phyloP scores from a whole-genome alignment of 1,140 invertebrate genomes.

The Drosophila sturtevanti region DNA sequence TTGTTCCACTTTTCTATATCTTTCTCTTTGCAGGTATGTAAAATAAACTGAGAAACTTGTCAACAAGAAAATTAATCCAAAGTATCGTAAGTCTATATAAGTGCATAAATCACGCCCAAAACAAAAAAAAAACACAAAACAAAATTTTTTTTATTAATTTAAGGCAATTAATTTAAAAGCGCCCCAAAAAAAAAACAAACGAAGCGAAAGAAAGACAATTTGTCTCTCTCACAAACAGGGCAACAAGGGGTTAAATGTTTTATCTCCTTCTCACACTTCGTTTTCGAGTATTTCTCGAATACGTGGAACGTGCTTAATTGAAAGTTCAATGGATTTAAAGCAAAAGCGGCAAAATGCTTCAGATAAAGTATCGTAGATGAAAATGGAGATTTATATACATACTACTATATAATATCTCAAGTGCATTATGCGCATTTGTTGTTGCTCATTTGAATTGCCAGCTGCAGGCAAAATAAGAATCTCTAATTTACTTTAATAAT shows the following conservation, averaged over 20 bases:
- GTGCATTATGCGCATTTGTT: constrained; percentile 31
- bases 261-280: constrained; percentile 1
- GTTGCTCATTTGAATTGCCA: constrained; percentile 32
- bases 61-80: constrained; percentile 1
- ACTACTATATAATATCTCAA: constrained; percentile 16
- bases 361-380: constrained; percentile 21
- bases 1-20: constrained; percentile 31
- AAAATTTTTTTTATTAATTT: constrained; percentile 45
- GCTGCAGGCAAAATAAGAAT: constrained; percentile 27
- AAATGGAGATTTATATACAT: constrained; percentile 1
- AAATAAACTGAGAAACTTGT: neutral
- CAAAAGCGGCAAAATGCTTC: constrained; percentile 31
- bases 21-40: constrained; percentile 44
- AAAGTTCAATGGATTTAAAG: constrained; percentile 54
- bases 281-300: neutral
- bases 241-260: constrained; percentile 56
- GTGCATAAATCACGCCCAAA: constrained; percentile 28
- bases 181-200: constrained; percentile 22
- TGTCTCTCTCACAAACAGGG: constrained; percentile 45
- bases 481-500: neutral
- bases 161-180: constrained; percentile 60
- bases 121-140: too few relatives aligned
- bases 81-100: constrained; percentile 33
- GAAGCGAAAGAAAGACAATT: constrained; percentile 38
- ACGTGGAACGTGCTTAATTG: constrained; percentile 56